Percentiles rank a stretch among this genome's conserved stretches.
Evolutionary conservation across 1,140 invertebrate genomes (phyloP).

Genomic region (Drosophila guanche): DNA sequence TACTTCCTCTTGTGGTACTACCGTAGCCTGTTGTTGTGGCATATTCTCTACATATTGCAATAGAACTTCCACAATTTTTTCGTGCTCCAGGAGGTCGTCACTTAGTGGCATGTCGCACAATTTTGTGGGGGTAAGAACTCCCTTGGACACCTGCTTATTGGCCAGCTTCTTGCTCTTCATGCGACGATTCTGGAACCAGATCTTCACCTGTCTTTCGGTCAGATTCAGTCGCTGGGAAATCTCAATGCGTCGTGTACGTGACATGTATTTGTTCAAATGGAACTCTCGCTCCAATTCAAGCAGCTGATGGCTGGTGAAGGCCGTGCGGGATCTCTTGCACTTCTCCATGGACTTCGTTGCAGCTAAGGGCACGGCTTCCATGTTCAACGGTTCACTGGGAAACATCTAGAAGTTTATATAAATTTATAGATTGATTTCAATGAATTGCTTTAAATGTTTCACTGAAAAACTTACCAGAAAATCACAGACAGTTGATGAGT

Average conservation of each 20-base stretch:
- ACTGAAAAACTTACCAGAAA: background rate
- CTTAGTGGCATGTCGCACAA: background rate
- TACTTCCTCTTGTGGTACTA: too few relatives aligned
- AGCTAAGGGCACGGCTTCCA: slow-evolving; percentile 6
- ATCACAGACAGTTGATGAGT: background rate
- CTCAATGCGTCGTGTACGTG: slow-evolving; percentile 90
- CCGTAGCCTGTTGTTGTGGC: background rate
- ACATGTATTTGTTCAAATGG: slow-evolving; percentile 90
- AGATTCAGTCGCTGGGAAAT: slow-evolving; percentile 89
- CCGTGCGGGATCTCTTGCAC: slow-evolving; percentile 86
- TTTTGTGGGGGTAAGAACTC: background rate
- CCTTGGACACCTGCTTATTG: slow-evolving; percentile 17
- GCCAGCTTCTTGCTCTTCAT: slow-evolving; percentile 71
- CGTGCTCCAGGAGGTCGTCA: slow-evolving; percentile 29
- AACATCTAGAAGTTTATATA: slow-evolving; percentile 3
- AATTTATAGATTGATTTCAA: background rate
- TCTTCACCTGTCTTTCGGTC: slow-evolving; percentile 94
- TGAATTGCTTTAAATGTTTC: background rate
- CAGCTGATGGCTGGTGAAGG: slow-evolving; percentile 91
- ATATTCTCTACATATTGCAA: slow-evolving; percentile 43
- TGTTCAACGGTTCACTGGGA: background rate
- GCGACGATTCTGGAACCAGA: slow-evolving; percentile 88
- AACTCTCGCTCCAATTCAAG: slow-evolving; percentile 85
- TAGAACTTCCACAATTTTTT: slow-evolving; percentile 57
- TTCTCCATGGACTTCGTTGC: slow-evolving; percentile 34